A percentile compares a stretch with the other conserved stretches of the same genome.
These are phyloP conservation scores for Rugalucina vietnamica DNA, from an alignment of 2,888 invertebrate species.

Conservation along the genomic window DNA sequence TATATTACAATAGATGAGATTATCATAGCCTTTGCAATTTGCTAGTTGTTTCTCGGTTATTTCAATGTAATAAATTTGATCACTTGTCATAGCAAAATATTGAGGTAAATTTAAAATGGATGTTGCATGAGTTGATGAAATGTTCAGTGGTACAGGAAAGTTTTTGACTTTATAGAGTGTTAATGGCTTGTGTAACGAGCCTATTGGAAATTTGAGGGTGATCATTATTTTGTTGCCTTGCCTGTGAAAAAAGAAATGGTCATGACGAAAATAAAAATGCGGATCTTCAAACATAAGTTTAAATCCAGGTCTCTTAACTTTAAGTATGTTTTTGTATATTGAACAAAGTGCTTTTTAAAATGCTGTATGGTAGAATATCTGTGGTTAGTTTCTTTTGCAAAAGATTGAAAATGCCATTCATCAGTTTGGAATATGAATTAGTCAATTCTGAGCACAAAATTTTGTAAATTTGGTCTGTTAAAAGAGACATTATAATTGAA, in stretches of 20 bases:
- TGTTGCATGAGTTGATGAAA: background rate
- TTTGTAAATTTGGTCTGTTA: background rate
- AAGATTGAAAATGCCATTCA: background rate
- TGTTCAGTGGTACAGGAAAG: background rate
- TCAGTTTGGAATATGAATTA: background rate
- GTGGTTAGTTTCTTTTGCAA: background rate
- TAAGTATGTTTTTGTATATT: background rate
- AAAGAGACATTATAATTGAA: background rate
- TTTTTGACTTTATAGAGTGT: background rate
- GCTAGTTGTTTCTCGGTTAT: background rate
- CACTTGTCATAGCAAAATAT: background rate
- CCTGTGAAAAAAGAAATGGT: constrained; percentile 3
- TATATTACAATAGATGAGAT: background rate
- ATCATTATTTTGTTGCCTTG: constrained; percentile 3
- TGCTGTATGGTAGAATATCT: background rate
- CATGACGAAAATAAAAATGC: constrained; percentile 6
- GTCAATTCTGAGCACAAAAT: background rate
- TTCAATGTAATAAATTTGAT: background rate
- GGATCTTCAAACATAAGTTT: constrained; percentile 6
- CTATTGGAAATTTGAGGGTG: constrained; percentile 11
- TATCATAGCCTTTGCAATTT: background rate
- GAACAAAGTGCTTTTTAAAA: background rate
- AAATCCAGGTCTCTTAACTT: background rate
- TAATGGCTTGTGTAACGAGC: background rate
- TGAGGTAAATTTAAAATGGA: background rate